A percentile compares a stretch with the other conserved stretches of the same genome.
Conservation (phyloP, 2,113 vertebrate species). For the Coptodon bakossiorum region DNA sequence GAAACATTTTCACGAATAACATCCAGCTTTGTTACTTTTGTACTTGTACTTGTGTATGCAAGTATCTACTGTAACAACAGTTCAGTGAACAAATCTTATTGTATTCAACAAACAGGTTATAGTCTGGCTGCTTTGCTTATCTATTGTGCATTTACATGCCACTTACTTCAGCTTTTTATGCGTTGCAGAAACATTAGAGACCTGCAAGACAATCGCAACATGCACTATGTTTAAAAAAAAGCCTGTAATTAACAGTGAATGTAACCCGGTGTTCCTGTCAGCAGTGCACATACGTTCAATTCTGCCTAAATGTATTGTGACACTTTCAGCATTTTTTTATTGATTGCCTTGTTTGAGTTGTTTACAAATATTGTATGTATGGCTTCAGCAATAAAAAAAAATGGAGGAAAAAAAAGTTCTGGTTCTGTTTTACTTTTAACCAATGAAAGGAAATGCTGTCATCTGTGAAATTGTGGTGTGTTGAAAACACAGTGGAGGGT, state of each 20-base stretch:
- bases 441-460: neutral
- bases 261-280: neutral
- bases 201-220: neutral
- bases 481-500: constrained; percentile 6
- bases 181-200: neutral
- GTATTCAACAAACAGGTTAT: neutral
- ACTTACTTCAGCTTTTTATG: neutral
- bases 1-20: neutral
- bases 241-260: constrained; percentile 13
- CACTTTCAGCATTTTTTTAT: neutral
- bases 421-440: neutral
- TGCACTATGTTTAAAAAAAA: neutral
- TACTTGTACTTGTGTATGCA: neutral
- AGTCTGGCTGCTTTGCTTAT: neutral
- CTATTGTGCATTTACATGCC: neutral
- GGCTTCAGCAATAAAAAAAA: constrained; percentile 81
- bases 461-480: neutral
- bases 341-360: constrained; percentile 67
- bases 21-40: neutral
- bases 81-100: neutral
- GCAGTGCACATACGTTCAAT: constrained; percentile 10
- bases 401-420: neutral
- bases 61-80: neutral
- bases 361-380: constrained; percentile 69
- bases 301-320: neutral